Evolutionary conservation across 2,888 invertebrate species (phyloP), one percentile per base, ranked within the genome.

Genomic region (Polydesmus complanatus): DNA sequence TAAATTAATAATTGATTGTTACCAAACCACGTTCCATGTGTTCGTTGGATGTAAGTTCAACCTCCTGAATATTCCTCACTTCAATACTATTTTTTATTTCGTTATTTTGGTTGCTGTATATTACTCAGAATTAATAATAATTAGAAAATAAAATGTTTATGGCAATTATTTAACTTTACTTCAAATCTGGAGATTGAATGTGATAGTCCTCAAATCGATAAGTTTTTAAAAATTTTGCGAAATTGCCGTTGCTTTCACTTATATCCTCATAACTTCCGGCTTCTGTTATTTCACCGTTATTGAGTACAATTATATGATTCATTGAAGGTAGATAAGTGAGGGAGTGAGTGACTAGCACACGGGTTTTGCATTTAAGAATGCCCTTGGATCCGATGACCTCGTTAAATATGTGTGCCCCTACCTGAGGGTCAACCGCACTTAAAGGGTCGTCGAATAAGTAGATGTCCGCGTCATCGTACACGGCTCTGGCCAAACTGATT

Each of bases 341-440:
- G 66, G 91, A 88, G 74, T 98, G 96, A 0, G 97, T 98, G 23
- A 97, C 96, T 69, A 97, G 79, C 53, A 98, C 76, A 63, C 96
- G 80, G 0, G 96, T 95, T 78, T 81, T 79, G 27, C 72, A 67
- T 57, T 69, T 68, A 2, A 80, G 69, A 1, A 78, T 49, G 11
- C 79, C 79, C 3, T 72, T 68, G 1, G 72, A 71, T 62, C 77
- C 74, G 49, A 80, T 74, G 37, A 79, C 78, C 53, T 68, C 62
- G 54, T 68, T 67, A 68, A 80, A 80, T 53, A 80, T 75, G 66
- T 78, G 78, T 68, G 77, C 76, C 2, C 79, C 79, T 48, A 71
- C 71, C 61, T 71, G 69, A 3, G 69, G 64, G 51, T 71, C 71
- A 1, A 71, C 80, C 11, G 80, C 79, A 57, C 77, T 76, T 3